Conservation (phyloP, 2,888 invertebrate species). For the Himalopsyche japonica region DNA sequence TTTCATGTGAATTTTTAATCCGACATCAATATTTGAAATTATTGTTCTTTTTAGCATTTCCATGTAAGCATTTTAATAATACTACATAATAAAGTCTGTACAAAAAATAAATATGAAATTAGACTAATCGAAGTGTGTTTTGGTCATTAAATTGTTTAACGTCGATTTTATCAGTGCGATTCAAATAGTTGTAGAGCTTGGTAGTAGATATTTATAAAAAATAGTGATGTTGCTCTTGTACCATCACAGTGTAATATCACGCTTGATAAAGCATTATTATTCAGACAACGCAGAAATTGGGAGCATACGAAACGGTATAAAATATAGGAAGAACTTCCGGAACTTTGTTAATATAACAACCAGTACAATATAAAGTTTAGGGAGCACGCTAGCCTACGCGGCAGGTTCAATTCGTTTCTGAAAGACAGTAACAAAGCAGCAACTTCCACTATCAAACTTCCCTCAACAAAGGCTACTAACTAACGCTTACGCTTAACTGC, state of each 20-base stretch:
- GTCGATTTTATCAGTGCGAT: no score
- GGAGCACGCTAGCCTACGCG: neutral
- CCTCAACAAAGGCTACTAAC: neutral
- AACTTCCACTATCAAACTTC: neutral
- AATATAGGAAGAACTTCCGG: slow-evolving; percentile 2
- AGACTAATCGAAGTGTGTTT: no score
- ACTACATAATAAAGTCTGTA: no score
- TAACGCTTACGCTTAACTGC: neutral
- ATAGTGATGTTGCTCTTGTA: neutral
- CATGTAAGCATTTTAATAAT: no score
- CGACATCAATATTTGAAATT: no score
- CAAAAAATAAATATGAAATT: no score
- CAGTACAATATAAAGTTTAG: slow-evolving; percentile 6
- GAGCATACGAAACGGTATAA: slow-evolving; percentile 1
- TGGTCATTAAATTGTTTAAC: no score
- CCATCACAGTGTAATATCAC: neutral
- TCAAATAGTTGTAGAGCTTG: no score
- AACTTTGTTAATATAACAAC: slow-evolving; percentile 12
- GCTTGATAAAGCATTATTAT: slow-evolving; percentile 5
- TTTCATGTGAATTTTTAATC: no score
- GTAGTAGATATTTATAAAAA: neutral
- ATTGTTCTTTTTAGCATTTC: no score
- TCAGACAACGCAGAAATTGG: slow-evolving; percentile 1
- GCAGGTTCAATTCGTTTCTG: slow-evolving; percentile 3
- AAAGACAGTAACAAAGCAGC: slow-evolving; percentile 14